Percentiles rank a stretch among this genome's conserved stretches.
These are phyloP conservation scores for Batillaria attramentaria DNA, from an alignment of 1,140 invertebrate genomes.

Conservation along the genomic window DNA sequence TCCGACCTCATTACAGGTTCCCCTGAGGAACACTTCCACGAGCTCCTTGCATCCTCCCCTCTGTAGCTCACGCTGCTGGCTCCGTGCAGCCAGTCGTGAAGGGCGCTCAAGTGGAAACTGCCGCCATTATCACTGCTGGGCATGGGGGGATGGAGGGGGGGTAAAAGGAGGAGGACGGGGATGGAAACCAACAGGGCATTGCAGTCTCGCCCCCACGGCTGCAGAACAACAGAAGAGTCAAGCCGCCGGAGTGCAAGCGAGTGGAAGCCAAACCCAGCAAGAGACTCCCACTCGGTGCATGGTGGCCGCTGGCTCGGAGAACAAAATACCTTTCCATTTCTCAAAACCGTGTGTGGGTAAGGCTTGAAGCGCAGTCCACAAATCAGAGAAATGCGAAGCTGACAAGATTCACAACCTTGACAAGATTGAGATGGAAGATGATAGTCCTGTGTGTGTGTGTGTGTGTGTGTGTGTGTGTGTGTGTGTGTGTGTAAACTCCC, in stretches of 20 bases:
- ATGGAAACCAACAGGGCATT: no score
- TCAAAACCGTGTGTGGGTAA: no score
- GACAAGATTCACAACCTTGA: no score
- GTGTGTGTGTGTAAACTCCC: neutral
- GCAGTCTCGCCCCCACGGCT: no score
- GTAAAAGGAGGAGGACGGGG: neutral
- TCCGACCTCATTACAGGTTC: neutral
- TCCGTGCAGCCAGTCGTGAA: slow-evolving; percentile 22
- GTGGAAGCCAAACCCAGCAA: no score
- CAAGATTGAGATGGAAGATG: no score
- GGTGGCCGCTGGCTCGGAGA: no score
- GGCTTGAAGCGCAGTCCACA: no score
- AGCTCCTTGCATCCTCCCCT: neutral
- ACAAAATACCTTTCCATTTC: neutral
- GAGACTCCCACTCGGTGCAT: no score
- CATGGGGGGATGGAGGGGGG: neutral
- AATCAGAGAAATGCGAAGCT: no score
- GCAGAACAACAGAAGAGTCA: no score
- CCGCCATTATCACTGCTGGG: slow-evolving; percentile 11
- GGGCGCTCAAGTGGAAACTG: slow-evolving; percentile 10
- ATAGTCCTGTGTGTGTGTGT: slow-evolving; percentile 8
- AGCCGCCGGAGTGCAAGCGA: no score
- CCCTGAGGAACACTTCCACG: neutral
- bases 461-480: neutral
- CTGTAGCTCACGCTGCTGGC: slow-evolving; percentile 1